Conservation (phyloP, 2,888 invertebrate genomes). For the Limnephilus lunatus region DNA sequence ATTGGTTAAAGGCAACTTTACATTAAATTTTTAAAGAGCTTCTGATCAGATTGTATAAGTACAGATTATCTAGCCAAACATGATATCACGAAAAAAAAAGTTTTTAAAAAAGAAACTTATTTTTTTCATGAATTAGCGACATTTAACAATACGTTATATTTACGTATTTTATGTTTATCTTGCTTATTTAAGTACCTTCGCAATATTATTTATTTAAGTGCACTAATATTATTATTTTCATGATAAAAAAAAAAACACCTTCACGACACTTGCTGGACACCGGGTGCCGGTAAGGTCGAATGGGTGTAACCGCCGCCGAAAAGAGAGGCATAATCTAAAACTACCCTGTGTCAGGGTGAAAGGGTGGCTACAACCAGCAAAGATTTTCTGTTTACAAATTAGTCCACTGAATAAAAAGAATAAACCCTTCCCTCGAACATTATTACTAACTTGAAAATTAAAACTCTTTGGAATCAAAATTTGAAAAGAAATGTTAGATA, state of each 20-base stretch:
- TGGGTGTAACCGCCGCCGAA: constrained; percentile 45
- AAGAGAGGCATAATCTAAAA: constrained; percentile 15
- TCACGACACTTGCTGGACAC: not conserved
- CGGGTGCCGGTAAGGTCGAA: constrained; percentile 10
- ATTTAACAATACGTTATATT: not conserved
- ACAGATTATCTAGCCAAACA: not conserved
- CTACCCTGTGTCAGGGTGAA: not conserved
- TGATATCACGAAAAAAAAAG: not conserved
- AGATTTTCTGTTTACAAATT: not conserved
- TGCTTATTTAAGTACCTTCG: not conserved
- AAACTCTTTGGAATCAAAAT: not conserved
- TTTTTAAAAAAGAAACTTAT: not conserved
- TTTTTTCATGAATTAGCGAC: not conserved
- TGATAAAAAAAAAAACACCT: not conserved
- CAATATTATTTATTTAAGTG: not conserved
- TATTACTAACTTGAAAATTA: not conserved
- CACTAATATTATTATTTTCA: not conserved
- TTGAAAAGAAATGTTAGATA: not conserved
- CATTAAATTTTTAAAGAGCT: not conserved
- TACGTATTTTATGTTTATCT: not conserved
- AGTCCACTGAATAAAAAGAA: not conserved
- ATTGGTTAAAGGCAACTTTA: not conserved
- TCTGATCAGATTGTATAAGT: not conserved
- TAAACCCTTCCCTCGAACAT: not conserved
- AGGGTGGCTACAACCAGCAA: not conserved